A percentile compares a stretch with the other conserved stretches of the same genome.
phyloP scores from a whole-genome alignment of 2,113 vertebrate species.

The Python bivittatus region DNA sequence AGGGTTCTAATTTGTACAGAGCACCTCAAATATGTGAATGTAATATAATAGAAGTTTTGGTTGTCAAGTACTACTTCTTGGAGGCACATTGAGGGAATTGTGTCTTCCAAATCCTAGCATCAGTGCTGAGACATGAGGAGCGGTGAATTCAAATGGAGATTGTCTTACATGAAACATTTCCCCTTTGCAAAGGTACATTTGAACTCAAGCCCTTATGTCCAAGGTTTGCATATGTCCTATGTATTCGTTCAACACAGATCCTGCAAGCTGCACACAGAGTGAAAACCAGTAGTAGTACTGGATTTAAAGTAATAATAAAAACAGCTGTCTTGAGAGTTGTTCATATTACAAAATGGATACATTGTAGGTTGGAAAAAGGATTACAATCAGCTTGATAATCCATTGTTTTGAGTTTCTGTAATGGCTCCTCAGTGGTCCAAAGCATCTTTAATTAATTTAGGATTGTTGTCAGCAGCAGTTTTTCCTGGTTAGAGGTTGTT shows the following conservation, averaged over 20 bases:
- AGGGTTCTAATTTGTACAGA: neutral
- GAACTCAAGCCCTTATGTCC: neutral
- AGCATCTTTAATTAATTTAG: neutral
- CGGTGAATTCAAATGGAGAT: neutral
- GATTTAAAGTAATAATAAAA: neutral
- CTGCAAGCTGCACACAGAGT: neutral
- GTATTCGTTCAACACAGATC: neutral
- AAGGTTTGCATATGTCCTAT: neutral
- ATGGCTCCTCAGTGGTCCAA: neutral
- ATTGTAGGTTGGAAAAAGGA: neutral
- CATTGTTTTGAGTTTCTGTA: neutral
- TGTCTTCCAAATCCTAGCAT: neutral
- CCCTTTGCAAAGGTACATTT: neutral
- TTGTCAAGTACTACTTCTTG: neutral
- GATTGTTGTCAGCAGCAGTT: neutral
- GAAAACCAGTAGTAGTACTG: neutral
- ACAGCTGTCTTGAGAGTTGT: neutral
- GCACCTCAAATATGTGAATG: neutral
- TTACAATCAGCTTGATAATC: neutral
- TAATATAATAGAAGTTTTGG: neutral
- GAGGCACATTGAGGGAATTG: neutral
- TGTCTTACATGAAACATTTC: neutral
- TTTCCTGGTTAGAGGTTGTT: neutral
- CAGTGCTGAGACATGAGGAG: neutral
- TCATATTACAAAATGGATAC: neutral